Evolutionary conservation across 1,140 invertebrate species (phyloP), one percentile per base, ranked within the genome.

Genomic region (Aricia agestis): DNA sequence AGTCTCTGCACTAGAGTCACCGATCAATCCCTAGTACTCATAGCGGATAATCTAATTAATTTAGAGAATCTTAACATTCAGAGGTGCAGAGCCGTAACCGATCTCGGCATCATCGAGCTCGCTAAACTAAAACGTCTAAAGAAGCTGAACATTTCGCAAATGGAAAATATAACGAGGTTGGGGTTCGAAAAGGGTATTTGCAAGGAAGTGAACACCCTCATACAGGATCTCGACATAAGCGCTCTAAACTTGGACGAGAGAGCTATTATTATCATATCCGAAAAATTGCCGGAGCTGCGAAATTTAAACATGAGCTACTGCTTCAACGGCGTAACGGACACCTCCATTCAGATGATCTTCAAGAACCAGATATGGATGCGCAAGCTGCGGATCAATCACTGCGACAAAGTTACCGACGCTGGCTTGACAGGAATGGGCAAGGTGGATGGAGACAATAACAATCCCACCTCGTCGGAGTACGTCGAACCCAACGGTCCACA

Each of bases 291-390:
- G 17, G 91, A 93, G 66, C 82, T 96, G n/a, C 87, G 82, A 1
- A 83, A 92, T 52, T 85, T 96, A 45, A 94, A 96, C 82, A 79
- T 96, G 52, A 94, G 94, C 70, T 94, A 93, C 72, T 96, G 95
- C 82, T 93, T 94, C 74, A 93, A 93, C 87, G 93, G 93, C 7
- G 93, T 96, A 1, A 95, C 94, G 4, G 95, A 96, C 84, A 92
- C 90, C 72, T 94, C 94, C 17, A 87, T 95, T 59, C 93, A 95
- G 85, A 90, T 92, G 61, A 92, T 95, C 71, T 94, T 95, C 74
- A 93, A 94, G 75, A 92, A 95, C 74, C 90, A 95, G 78, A 80
- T 92, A 65, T 83, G 92, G 71, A 84, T 96, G 19, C 89, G 93
- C 17, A 93, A 84, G 59, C 89, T 96, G 61, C 93, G 93, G 66